Percentiles rank a stretch among this genome's conserved stretches.
phyloP scores from a whole-genome alignment of 2,113 vertebrate species.

The Podarcis muralis region DNA sequence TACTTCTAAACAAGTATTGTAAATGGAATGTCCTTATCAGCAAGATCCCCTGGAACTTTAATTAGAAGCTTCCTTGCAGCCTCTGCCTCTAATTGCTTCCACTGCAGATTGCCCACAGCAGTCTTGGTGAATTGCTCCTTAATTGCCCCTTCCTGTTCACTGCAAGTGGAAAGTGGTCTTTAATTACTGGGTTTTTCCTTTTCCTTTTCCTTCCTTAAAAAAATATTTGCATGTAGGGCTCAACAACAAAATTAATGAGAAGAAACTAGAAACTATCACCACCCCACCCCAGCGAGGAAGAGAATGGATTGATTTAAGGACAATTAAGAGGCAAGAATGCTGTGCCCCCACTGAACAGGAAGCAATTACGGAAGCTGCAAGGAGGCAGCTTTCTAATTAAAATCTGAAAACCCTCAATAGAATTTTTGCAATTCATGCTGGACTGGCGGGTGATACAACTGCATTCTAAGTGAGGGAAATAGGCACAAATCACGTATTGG shows the following conservation, averaged over 20 bases:
- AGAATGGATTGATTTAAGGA: background rate
- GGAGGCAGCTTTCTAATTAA: no score
- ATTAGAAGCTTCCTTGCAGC: background rate
- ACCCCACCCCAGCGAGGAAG: no score
- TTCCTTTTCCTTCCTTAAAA: no score
- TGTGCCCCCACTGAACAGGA: background rate
- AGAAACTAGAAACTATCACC: background rate
- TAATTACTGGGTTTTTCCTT: background rate
- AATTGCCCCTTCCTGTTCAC: background rate
- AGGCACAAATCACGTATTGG: background rate
- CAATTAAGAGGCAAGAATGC: background rate
- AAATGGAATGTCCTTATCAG: background rate
- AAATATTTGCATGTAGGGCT: background rate
- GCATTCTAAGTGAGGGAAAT: background rate
- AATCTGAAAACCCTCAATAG: background rate
- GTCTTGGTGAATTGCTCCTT: background rate
- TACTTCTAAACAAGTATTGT: background rate
- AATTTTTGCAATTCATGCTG: background rate
- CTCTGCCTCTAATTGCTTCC: background rate
- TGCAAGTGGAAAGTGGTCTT: background rate
- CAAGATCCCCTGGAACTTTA: background rate
- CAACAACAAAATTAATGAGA: conserved; percentile 1
- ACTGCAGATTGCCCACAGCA: background rate
- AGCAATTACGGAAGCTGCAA: background rate
- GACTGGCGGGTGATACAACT: background rate